Base-by-base conservation (phyloP, 2,888 invertebrate genomes). In the Anthrax anthrax region DNA sequence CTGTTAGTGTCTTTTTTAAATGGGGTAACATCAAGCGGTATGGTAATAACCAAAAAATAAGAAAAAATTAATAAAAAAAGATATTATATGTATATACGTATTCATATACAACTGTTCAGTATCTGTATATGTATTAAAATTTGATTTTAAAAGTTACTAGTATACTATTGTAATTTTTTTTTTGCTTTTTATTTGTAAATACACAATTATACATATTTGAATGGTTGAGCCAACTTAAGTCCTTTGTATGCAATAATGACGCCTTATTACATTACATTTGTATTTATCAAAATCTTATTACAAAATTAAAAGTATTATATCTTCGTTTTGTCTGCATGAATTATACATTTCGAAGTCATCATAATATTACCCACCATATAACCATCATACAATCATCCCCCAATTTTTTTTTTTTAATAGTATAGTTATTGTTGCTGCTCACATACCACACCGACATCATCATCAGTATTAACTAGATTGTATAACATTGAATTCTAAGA, bases 261-360 rank as follows among this genome's bases (percentile, higher is more conserved):
- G 51, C 47, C 51, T 51, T 51, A 51, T 51, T 49, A 51, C 41
- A 39, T 47, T 48, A 47, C 51, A 47, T 51, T 51, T 47, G 51
- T 51, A 49, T 47, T n/a, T n/a, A 47, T 51, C 44, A 46, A 47
- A 47, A 51, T 51, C 51, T 51, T 51, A 49, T 51, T 51, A 51
- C 46, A 27, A 49, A 51, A 51, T 51, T 51, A 51, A 51, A 51
- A 49, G 51, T 47, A 49, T 51, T 49, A 51, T 49, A 48, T 49
- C 47, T 51, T 50, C 48, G 50, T 47, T 50, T 50, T 48, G 50
- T 46, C 44, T 48, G 50, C 46, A 48, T 50, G 46, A 50, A 50
- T 50, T 46, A 47, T 46, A 46, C 39, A 50, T 43, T 43, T 29
- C 36, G 37, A 45, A 47, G 46, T 36, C 8, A n/a, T n/a, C n/a